Evolutionary conservation across 2,888 invertebrate genomes (phyloP), one percentile per base, ranked within the genome.

Genomic region (Erebia ligea): DNA sequence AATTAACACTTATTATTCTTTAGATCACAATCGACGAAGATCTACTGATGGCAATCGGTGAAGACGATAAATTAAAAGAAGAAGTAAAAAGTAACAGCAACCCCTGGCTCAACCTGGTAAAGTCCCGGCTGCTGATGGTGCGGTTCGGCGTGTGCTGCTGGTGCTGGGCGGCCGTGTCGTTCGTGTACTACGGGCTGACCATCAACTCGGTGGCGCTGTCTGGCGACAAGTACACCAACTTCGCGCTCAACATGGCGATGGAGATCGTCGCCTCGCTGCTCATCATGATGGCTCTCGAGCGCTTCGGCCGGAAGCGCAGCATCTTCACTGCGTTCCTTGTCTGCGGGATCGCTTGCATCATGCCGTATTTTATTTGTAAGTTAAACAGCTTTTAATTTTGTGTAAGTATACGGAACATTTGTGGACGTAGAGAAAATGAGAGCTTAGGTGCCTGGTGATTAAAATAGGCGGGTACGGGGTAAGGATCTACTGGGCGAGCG

Each of bases 121-220:
- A 75, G 63, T 90, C 91, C 2, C 84, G 86, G 21, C 83, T 83
- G 72, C 83, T 92, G 73, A 52, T 87, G 81, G 34, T 75, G 15
- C 84, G 91, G 58, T 83, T 91, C 76, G 80, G 78, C 11, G 77
- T 84, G 21, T 88, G 88, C 80, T 78, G 83, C 70, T 89, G 89
- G 85, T 96, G 96, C 85, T 97, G 97, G 97, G 93, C 95, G 11
- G 95, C 96, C 1, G 95, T 95, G 76, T 94, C 96, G 0, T 95
- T 97, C 80, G 95, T 97, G 9, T 97, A 96, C 88, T 97, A 96
- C 83, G 97, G 97, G 0, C 90, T 97, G 56, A 96, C 96, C 21
- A 91, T 97, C 77, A 97, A 96, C 89, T 95, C 97, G 0, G 96
- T 97, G 8, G 88, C 95, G 4, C 88, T 97, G 58, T 73, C 78